Percentiles rank a stretch among this genome's conserved stretches.
phyloP scores from a whole-genome alignment of 2,888 invertebrate genomes.

The Phengaris arion region DNA sequence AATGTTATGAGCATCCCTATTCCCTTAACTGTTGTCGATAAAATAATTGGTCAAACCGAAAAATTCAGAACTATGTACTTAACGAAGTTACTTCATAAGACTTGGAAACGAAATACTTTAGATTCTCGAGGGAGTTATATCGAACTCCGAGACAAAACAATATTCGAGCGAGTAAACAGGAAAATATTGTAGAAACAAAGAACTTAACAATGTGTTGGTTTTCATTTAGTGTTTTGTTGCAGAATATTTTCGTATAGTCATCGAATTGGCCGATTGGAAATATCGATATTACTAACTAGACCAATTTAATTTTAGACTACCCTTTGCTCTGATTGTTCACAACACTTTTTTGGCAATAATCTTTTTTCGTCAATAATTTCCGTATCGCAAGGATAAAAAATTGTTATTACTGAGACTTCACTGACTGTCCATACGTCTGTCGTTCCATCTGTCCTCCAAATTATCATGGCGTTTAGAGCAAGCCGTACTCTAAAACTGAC shows the following conservation, averaged over 20 bases:
- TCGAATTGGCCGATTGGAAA: background rate
- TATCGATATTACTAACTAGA: background rate
- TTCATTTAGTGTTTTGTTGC: background rate
- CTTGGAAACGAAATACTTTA: background rate
- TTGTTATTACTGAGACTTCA: too few relatives aligned
- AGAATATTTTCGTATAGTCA: background rate
- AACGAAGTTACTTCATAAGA: background rate
- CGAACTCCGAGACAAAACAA: background rate
- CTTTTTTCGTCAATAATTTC: too few relatives aligned
- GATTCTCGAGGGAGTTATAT: background rate
- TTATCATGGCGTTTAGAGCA: too few relatives aligned
- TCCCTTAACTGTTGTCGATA: too few relatives aligned
- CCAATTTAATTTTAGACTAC: background rate
- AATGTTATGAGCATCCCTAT: too few relatives aligned
- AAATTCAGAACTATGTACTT: background rate
- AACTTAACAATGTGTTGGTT: background rate
- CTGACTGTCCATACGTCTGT: too few relatives aligned
- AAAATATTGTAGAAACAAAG: background rate
- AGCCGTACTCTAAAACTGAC: too few relatives aligned
- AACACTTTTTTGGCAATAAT: too few relatives aligned
- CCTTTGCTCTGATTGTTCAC: too few relatives aligned
- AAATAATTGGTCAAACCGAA: background rate
- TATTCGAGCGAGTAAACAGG: conserved; percentile 10
- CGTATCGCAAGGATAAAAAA: too few relatives aligned
- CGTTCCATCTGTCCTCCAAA: too few relatives aligned